phyloP scores from a whole-genome alignment of 2,797 vertebrate species.

The Danio albolineatus region DNA sequence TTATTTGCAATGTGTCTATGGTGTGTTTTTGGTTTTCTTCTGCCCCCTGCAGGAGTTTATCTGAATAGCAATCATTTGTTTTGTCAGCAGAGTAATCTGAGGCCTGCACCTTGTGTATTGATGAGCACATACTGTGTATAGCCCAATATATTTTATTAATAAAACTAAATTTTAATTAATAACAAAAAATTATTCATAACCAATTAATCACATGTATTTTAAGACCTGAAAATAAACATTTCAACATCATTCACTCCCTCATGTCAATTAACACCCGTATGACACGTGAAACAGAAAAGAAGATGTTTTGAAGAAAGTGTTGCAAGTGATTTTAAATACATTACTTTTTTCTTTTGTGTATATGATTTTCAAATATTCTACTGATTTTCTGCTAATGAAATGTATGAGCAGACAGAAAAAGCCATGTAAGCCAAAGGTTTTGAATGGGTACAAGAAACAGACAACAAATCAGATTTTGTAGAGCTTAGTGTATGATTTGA shows the following conservation, averaged over 20 bases:
- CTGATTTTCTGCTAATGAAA: no score
- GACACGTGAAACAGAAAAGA: not conserved
- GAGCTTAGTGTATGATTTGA: no score
- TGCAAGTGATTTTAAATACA: no score
- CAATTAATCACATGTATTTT: not conserved
- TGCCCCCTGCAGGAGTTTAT: not conserved
- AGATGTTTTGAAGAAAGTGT: not conserved
- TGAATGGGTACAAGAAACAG: no score
- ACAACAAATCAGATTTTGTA: no score
- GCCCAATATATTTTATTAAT: not conserved
- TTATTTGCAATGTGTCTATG: not conserved
- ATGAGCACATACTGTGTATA: not conserved
- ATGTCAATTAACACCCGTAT: not conserved
- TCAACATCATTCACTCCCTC: not conserved
- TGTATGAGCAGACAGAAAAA: no score
- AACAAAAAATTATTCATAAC: not conserved
- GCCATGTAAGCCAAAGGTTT: no score
- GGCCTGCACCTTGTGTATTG: not conserved
- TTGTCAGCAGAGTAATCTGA: not conserved
- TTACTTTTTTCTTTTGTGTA: no score
- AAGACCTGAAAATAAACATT: not conserved
- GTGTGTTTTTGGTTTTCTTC: not conserved
- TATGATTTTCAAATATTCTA: no score
- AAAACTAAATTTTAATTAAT: no score
- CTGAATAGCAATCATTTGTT: constrained; percentile 5